Conservation (phyloP, 2,113 vertebrate genomes). For the Actenoides lindsayi region DNA sequence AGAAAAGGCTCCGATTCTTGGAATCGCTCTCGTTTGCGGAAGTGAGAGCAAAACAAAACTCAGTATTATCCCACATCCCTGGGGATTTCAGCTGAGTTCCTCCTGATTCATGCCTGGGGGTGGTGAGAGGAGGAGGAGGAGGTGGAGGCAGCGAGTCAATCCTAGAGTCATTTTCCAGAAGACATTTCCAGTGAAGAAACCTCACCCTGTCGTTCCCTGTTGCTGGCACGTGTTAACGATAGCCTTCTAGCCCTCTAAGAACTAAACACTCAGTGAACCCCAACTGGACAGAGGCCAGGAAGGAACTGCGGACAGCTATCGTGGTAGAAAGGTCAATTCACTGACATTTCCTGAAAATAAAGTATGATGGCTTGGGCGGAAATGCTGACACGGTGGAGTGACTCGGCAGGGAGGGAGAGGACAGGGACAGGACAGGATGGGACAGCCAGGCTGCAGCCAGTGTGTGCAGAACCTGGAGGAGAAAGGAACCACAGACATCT, state of each 20-base stretch:
- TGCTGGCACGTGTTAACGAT: neutral
- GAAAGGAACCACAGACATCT: neutral
- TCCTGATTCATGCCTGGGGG: neutral
- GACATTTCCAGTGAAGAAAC: neutral
- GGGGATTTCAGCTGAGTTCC: neutral
- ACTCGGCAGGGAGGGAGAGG: neutral
- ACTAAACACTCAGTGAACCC: neutral
- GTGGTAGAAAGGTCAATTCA: neutral
- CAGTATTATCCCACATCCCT: neutral
- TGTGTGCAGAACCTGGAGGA: neutral
- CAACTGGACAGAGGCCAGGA: neutral
- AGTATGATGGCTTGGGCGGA: neutral
- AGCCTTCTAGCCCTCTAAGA: neutral
- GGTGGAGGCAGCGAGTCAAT: neutral
- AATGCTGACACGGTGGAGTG: neutral
- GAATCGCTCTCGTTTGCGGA: neutral
- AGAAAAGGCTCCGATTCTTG: neutral
- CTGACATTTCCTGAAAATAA: neutral
- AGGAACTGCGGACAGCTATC: neutral
- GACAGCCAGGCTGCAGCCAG: neutral
- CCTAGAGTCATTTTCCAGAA: neutral
- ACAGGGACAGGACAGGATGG: no score
- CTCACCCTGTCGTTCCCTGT: neutral
- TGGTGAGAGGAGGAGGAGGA: conserved; percentile 6
- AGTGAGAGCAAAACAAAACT: neutral